phyloP scores from a whole-genome alignment of 2,797 vertebrate species.

The Aselliscus stoliczkanus region DNA sequence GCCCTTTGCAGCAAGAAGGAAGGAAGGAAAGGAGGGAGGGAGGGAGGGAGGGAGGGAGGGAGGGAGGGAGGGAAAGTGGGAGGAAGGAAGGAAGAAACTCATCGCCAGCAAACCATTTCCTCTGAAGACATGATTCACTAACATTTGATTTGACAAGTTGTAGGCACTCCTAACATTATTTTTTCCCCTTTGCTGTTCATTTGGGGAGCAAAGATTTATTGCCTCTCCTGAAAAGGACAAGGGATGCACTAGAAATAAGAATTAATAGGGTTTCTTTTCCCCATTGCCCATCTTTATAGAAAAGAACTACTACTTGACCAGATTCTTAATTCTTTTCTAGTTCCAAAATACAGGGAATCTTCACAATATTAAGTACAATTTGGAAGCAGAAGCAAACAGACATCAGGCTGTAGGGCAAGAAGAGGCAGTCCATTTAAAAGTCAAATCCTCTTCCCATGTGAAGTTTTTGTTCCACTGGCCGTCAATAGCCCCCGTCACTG shows the following conservation, averaged over 20 bases:
- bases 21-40: rapidly evolving
- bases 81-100: not conserved
- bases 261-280: not conserved
- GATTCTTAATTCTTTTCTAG: conserved; percentile 12
- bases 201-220: conserved; percentile 33
- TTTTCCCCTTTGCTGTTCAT: conserved; percentile 40
- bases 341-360: conserved; percentile 1
- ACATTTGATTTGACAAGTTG: conserved; percentile 58
- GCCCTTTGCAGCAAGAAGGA: not conserved
- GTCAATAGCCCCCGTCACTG: not conserved
- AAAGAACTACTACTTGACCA: not conserved
- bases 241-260: not conserved
- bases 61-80: not conserved
- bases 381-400: not conserved
- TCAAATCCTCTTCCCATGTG: not conserved
- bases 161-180: conserved; percentile 54
- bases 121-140: conserved; percentile 58
- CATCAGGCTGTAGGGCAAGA: not conserved
- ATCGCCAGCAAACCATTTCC: conserved; percentile 42
- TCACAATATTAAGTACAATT: conserved; percentile 9
- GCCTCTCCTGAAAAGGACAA: not conserved
- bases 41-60: rapidly evolving
- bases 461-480: not conserved
- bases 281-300: not conserved
- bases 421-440: not conserved